Evolutionary conservation across 2,113 vertebrate species (phyloP).

Genomic region (Smithornis capensis): DNA sequence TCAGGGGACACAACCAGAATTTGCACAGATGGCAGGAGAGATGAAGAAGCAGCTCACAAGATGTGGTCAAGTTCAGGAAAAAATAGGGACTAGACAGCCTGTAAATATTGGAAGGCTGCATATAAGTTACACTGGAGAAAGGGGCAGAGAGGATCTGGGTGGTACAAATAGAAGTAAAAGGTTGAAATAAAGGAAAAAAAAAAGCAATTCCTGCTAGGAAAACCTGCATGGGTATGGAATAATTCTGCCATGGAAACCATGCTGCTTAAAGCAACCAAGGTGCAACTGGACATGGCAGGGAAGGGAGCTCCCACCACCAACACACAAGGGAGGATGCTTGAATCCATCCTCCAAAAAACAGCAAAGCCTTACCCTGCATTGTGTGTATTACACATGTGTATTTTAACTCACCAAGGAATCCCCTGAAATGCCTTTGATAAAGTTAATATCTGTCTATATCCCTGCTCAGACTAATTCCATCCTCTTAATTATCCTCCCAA

Average conservation of each 20-base stretch:
- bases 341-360: not conserved
- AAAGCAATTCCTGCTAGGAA: not conserved
- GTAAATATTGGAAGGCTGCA: not conserved
- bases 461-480: not conserved
- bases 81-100: rapidly evolving
- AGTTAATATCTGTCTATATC: not conserved
- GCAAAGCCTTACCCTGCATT: not conserved
- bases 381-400: rapidly evolving
- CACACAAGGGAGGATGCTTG: not conserved
- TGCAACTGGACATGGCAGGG: not conserved
- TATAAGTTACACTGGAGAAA: not conserved
- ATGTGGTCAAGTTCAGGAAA: not conserved
- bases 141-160: not conserved
- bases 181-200: not conserved
- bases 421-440: not conserved
- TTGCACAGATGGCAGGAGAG: rapidly evolving
- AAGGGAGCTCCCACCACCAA: not conserved
- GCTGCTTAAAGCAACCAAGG: not conserved
- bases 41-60: not conserved
- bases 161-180: not conserved
- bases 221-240: not conserved
- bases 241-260: not conserved
- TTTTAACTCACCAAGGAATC: not conserved
- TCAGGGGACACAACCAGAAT: not conserved
- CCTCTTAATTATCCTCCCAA: not conserved